These are phyloP conservation scores for Galerucella pusilla DNA, from an alignment of 2,888 invertebrate genomes.

Conservation along the genomic window DNA sequence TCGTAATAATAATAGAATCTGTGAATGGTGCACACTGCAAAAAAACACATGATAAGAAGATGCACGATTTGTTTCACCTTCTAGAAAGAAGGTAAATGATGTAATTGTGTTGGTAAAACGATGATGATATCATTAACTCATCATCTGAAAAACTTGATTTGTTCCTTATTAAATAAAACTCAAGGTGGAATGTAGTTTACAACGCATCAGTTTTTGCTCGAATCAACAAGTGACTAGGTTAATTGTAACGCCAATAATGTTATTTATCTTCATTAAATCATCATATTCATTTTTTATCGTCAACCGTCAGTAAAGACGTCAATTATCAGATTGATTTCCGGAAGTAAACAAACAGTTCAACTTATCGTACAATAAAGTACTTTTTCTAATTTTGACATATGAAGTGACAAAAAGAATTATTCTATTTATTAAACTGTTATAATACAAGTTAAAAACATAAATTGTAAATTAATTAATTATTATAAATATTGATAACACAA, in stretches of 20 bases:
- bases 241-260: constrained; percentile 10
- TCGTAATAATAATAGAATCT: constrained; percentile 2
- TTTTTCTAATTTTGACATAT: too few relatives aligned
- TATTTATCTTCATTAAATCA: background rate
- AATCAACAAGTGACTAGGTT: constrained; percentile 9
- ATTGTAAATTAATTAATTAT: too few relatives aligned
- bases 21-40: constrained; percentile 35
- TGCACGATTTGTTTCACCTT: constrained; percentile 49
- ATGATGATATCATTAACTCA: constrained; percentile 52
- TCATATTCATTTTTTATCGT: background rate
- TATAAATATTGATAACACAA: too few relatives aligned
- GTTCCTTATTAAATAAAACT: constrained; percentile 35
- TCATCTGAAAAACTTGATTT: constrained; percentile 49
- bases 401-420: too few relatives aligned
- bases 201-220: constrained; percentile 2
- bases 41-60: constrained; percentile 27
- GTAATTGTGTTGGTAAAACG: constrained; percentile 50
- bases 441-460: too few relatives aligned
- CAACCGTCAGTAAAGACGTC: too few relatives aligned
- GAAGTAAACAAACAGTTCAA: too few relatives aligned
- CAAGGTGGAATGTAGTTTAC: constrained; percentile 11
- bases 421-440: too few relatives aligned
- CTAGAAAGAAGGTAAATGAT: constrained; percentile 47
- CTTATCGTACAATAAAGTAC: too few relatives aligned
- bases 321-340: too few relatives aligned